phyloP scores from a whole-genome alignment of 2,797 vertebrate species.

The Apogon hyalosoma region DNA sequence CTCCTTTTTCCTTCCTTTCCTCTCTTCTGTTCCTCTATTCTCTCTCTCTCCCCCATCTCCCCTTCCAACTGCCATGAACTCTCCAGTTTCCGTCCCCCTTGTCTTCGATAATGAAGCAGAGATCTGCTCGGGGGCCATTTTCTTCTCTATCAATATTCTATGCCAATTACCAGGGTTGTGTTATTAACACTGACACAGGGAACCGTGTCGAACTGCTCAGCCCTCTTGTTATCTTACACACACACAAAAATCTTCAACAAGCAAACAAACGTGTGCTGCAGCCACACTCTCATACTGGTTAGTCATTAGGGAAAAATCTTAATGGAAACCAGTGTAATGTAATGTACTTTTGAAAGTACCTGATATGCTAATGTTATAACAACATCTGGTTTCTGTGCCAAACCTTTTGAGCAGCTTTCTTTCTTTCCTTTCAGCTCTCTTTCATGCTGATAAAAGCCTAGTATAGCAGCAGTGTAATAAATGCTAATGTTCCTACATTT shows the following conservation, averaged over 20 bases:
- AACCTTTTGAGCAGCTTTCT: neutral
- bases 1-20: neutral
- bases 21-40: neutral
- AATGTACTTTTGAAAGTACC: slow-evolving; percentile 12
- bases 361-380: neutral
- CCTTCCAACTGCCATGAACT: slow-evolving; percentile 11
- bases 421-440: slow-evolving; percentile 9
- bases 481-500: slow-evolving; percentile 52
- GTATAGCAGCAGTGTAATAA: slow-evolving; percentile 33
- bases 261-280: neutral
- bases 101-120: slow-evolving; percentile 65
- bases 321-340: neutral
- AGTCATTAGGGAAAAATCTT: neutral
- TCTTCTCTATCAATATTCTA: slow-evolving; percentile 79
- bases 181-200: slow-evolving; percentile 68
- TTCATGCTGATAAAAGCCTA: slow-evolving; percentile 23
- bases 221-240: slow-evolving; percentile 33
- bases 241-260: slow-evolving; percentile 17
- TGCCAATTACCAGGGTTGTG: slow-evolving; percentile 66
- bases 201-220: slow-evolving; percentile 42
- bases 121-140: slow-evolving; percentile 71
- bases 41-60: slow-evolving; percentile 6
- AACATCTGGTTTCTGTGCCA: neutral
- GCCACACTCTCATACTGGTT: neutral
- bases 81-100: slow-evolving; percentile 42